Conservation (phyloP, 2,113 vertebrate species). For the Mugil cephalus region DNA sequence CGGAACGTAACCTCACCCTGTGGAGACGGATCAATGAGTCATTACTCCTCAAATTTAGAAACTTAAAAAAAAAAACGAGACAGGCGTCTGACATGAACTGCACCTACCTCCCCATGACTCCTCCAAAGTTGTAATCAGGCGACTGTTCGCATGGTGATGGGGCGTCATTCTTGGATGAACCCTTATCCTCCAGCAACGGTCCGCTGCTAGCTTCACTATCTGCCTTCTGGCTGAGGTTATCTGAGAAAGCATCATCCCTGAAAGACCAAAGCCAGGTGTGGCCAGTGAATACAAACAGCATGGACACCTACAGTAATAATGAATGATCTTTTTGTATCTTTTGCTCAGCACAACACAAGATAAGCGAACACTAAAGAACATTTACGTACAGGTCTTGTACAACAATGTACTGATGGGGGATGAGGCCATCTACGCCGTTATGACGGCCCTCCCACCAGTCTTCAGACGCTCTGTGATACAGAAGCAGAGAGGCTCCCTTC, state of each 20-base stretch:
- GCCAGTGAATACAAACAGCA: not conserved
- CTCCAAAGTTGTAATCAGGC: slow-evolving; percentile 93
- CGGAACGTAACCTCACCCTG: slow-evolving; percentile 94
- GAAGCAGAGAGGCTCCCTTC: slow-evolving; percentile 95
- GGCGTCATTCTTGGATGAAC: slow-evolving; percentile 94
- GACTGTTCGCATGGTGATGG: slow-evolving; percentile 94
- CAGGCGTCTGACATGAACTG: not conserved
- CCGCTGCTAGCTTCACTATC: slow-evolving; percentile 99
- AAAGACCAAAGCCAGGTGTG: slow-evolving; percentile 44
- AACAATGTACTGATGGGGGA: slow-evolving; percentile 99
- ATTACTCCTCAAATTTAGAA: not conserved
- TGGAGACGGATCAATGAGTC: slow-evolving; percentile 37
- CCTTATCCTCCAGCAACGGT: slow-evolving; percentile 93
- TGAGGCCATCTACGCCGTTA: slow-evolving; percentile 96
- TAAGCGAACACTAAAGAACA: slow-evolving; percentile 3
- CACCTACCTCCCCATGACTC: slow-evolving; percentile 92
- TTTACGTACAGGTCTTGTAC: slow-evolving; percentile 98
- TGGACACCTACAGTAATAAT: not conserved
- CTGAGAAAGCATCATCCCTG: slow-evolving; percentile 97
- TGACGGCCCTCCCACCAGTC: slow-evolving; percentile 99
- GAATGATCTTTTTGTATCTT: too few relatives aligned
- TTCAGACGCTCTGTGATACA: slow-evolving; percentile 95
- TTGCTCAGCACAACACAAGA: too few relatives aligned
- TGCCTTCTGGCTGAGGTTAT: slow-evolving; percentile 98
- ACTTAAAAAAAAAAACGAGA: not conserved